Conservation (phyloP, 2,113 vertebrate species). For the Micronycteris hirsuta region DNA sequence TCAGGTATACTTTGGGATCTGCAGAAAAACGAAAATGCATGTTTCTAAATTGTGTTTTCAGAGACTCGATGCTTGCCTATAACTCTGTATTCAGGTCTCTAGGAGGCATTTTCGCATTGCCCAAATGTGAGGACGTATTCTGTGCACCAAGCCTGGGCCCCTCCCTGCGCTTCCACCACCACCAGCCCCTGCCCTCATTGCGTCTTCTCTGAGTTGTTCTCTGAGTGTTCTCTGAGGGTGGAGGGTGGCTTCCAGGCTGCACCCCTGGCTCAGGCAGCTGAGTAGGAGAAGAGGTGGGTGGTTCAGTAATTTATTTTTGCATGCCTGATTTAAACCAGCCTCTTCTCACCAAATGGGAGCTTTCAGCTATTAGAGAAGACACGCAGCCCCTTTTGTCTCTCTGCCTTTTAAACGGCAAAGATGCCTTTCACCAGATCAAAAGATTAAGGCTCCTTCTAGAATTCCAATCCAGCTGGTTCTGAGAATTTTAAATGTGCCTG, state of each 20-base stretch:
- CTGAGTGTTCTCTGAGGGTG: background rate
- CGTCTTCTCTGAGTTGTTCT: background rate
- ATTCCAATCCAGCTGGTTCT: constrained; percentile 55
- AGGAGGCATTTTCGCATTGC: background rate
- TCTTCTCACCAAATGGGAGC: constrained; percentile 45
- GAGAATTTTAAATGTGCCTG: constrained; percentile 39
- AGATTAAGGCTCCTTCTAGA: constrained; percentile 60
- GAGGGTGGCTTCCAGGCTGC: background rate
- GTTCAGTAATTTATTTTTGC: constrained; percentile 38
- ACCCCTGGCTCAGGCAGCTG: constrained; percentile 22
- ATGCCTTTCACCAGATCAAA: constrained; percentile 53
- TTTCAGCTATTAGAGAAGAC: constrained; percentile 37
- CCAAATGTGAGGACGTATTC: background rate
- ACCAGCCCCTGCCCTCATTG: background rate
- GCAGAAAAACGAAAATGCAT: background rate
- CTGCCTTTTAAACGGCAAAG: constrained; percentile 40
- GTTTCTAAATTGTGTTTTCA: constrained; percentile 30
- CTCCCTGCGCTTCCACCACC: background rate
- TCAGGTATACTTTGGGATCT: background rate
- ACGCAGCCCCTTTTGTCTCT: constrained; percentile 13
- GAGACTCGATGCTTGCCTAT: background rate
- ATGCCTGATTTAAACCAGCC: constrained; percentile 54
- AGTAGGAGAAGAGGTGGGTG: constrained; percentile 49
- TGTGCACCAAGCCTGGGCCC: background rate
- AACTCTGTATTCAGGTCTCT: background rate